Evolutionary conservation across 2,113 vertebrate species (phyloP).

Genomic region (Silurus meridionalis): DNA sequence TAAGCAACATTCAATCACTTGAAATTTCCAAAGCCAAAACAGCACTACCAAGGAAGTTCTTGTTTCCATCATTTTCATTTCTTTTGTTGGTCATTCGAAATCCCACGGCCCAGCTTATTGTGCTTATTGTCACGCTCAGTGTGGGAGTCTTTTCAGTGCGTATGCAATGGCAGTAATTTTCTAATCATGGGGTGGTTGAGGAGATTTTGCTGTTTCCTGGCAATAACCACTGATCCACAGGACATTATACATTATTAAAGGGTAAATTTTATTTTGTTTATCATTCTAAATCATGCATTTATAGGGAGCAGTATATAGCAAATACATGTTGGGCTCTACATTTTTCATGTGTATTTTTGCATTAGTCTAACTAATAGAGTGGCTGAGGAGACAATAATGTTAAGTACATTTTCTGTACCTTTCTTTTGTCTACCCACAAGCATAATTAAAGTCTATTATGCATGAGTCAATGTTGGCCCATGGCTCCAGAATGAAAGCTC

Average conservation of each 20-base stretch:
- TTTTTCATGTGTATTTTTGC: neutral
- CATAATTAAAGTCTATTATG: constrained; percentile 34
- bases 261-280: neutral
- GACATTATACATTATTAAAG: constrained; percentile 4
- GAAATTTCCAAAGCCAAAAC: neutral
- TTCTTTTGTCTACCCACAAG: constrained; percentile 13
- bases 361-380: neutral
- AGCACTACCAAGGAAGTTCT: constrained; percentile 3
- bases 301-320: neutral
- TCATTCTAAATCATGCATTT: neutral
- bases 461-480: constrained; percentile 20
- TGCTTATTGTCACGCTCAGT: constrained; percentile 25
- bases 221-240: neutral
- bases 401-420: neutral
- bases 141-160: constrained; percentile 20
- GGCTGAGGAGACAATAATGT: neutral
- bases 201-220: neutral
- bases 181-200: constrained; percentile 4
- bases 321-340: neutral
- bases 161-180: neutral
- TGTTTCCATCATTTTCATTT: neutral
- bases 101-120: constrained; percentile 17
- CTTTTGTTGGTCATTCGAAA: neutral
- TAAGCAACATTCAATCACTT: neutral
- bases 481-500: constrained; percentile 39